Base-by-base conservation (phyloP, 2,113 vertebrate species). In the Megaceryle torquata region DNA sequence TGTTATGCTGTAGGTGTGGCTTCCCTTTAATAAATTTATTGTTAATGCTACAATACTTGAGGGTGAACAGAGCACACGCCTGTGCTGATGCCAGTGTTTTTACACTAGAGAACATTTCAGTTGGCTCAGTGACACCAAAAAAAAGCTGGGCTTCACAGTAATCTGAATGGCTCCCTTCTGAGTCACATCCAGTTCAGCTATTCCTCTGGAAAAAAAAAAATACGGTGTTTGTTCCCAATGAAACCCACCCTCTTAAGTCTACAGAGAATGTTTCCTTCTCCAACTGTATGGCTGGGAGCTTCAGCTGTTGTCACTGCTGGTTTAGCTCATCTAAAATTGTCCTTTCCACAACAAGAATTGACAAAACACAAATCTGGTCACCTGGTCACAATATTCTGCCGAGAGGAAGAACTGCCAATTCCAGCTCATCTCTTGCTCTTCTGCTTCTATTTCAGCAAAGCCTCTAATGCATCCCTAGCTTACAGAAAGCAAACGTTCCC, bases 341-440 rank as follows among this genome's bases (percentile, higher is more conserved):
- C 92, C 44, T 64, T 96, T 95, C 68, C 68, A 89, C 84, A 74
- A 28, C 9, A 24, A 82, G 75, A 97, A 92, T 7, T 79, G 93
- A 95, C 61, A 74, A 96, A 96, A 86, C n/a, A 95, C 63, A 93
- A 96, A 95, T 97, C 94, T 97, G 95, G 96, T 94, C 88, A 91
- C 46, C 91, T 96, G 96, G 94, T 93, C 77, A 72, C n/a, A 53
- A 89, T 89, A 93, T 76, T 95, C 80, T 89, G 82, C 76, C 76
- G 82, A 91, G 57, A 82, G 83, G 61, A 82, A 94, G 89, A 5
- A 0, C 96, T 60, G 22, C 61, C 91, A 91, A 10, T 35, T 26
- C 65, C 50, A 93, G 90, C 84, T 98, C 96, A 96, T 96, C 91
- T 96, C 91, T 96, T 88, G 79, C 64, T 86, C 78, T 82, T 92